These are phyloP conservation scores for Alitta virens DNA, from an alignment of 2,888 invertebrate genomes.

Conservation along the genomic window DNA sequence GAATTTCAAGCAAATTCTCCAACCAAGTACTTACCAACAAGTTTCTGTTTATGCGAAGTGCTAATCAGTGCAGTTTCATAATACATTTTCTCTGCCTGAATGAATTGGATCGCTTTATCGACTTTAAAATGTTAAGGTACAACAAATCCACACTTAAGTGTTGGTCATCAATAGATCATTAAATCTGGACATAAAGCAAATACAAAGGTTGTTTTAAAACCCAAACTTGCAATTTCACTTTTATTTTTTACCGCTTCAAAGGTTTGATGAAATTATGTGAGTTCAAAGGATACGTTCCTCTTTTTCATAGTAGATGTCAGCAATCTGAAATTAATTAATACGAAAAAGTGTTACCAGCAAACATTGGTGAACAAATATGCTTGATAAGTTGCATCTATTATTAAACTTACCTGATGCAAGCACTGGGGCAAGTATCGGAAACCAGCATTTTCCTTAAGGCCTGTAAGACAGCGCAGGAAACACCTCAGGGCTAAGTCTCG, in stretches of 20 bases:
- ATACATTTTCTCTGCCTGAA: conserved; percentile 53
- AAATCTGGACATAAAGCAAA: background rate
- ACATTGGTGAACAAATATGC: too few species aligned
- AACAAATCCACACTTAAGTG: background rate
- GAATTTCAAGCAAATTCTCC: too few species aligned
- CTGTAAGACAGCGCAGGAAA: conserved; percentile 43
- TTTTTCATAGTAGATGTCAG: conserved; percentile 44
- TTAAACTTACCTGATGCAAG: conserved; percentile 42
- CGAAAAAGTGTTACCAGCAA: too few species aligned
- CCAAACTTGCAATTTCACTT: too few species aligned
- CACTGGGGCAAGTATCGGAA: conserved; percentile 49
- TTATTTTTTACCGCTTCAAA: too few species aligned
- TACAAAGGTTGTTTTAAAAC: too few species aligned
- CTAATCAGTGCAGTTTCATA: conserved; percentile 51
- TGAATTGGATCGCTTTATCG: conserved; percentile 50
- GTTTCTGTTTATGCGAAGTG: conserved; percentile 42
- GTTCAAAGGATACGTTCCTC: conserved; percentile 50
- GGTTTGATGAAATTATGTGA: too few species aligned
- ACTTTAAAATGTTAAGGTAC: conserved; percentile 26
- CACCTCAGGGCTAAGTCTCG: conserved; percentile 40
- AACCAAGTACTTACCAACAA: conserved; percentile 36
- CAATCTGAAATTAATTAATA: conserved; percentile 38
- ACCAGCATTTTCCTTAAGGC: conserved; percentile 35
- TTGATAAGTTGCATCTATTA: too few species aligned
- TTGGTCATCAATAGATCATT: background rate